phyloP scores from a whole-genome alignment of 2,888 invertebrate genomes.

The Andrena fulva region DNA sequence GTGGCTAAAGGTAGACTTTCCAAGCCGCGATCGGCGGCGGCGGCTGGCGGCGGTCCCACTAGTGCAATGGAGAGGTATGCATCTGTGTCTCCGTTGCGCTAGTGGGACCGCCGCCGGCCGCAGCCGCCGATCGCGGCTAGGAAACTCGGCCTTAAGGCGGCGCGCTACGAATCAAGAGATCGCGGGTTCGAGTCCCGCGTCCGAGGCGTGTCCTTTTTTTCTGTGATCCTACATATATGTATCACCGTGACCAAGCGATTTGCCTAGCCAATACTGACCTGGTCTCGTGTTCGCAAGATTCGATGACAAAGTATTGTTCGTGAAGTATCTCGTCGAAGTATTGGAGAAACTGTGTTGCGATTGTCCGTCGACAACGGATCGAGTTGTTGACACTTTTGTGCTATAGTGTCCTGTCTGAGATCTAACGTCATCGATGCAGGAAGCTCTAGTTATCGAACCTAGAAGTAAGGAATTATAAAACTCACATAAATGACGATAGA shows the following conservation, averaged over 20 bases:
- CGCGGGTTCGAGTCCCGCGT: no score
- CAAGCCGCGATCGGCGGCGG: no score
- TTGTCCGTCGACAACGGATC: slow-evolving; percentile 95
- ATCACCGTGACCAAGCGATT: background rate
- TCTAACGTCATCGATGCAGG: slow-evolving; percentile 90
- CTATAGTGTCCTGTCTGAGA: slow-evolving; percentile 89
- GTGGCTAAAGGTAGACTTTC: no score
- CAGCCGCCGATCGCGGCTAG: no score
- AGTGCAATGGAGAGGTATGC: no score
- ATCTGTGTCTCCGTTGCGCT: no score
- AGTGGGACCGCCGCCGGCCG: no score
- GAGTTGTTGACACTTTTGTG: slow-evolving; percentile 86
- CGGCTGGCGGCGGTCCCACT: no score
- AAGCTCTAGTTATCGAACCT: slow-evolving; percentile 84
- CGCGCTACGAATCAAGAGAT: no score
- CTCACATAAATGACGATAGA: background rate
- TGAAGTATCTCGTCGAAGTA: slow-evolving; percentile 91
- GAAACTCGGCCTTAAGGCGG: no score
- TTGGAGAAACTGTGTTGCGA: slow-evolving; percentile 96
- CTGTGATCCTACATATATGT: no score
- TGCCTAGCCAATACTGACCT: slow-evolving; percentile 83
- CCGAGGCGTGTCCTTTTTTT: no score
- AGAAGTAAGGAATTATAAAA: slow-evolving; percentile 15
- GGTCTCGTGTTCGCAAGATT: slow-evolving; percentile 92
- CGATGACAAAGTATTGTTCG: slow-evolving; percentile 89